Percentiles rank a stretch among this genome's conserved stretches.
phyloP scores from a whole-genome alignment of 2,888 invertebrate genomes.

The Drosophila lutescens region DNA sequence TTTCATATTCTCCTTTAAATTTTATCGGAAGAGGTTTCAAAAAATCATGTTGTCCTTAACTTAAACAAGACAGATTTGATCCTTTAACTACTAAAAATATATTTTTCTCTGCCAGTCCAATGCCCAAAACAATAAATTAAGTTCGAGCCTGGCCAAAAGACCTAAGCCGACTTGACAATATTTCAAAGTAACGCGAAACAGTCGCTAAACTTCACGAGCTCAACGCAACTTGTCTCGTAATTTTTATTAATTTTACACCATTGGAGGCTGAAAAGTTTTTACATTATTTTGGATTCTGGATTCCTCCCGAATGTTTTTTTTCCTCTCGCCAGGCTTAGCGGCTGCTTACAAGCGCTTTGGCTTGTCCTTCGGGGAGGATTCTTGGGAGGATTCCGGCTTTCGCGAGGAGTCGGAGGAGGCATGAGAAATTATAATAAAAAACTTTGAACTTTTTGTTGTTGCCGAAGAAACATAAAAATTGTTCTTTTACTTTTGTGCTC shows the following conservation, averaged over 20 bases:
- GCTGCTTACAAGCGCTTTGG: slow-evolving; percentile 71
- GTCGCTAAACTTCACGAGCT: slow-evolving; percentile 60
- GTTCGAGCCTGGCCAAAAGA: not conserved
- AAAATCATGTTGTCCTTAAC: no score
- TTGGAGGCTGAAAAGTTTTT: slow-evolving; percentile 48
- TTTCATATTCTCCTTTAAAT: no score
- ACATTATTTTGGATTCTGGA: slow-evolving; percentile 27
- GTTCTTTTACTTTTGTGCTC: slow-evolving; percentile 73
- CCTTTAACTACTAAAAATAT: not conserved
- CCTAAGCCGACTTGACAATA: slow-evolving; percentile 50
- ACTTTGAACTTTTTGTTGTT: slow-evolving; percentile 37
- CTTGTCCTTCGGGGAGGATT: slow-evolving; percentile 53
- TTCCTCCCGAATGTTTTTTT: slow-evolving; percentile 18
- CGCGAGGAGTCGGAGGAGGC: not conserved
- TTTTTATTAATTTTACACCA: slow-evolving; percentile 76
- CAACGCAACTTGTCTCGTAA: slow-evolving; percentile 61
- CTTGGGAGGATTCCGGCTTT: not conserved
- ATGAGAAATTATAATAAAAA: slow-evolving; percentile 48
- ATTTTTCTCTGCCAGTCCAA: not conserved
- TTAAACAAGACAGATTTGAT: no score
- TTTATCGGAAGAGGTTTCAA: no score
- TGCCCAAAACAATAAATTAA: not conserved
- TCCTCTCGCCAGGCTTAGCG: slow-evolving; percentile 57
- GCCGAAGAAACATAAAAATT: slow-evolving; percentile 68
- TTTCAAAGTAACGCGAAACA: slow-evolving; percentile 58